phyloP scores from a whole-genome alignment of 2,888 invertebrate genomes.

The Hirtodrosophila alboralis region DNA sequence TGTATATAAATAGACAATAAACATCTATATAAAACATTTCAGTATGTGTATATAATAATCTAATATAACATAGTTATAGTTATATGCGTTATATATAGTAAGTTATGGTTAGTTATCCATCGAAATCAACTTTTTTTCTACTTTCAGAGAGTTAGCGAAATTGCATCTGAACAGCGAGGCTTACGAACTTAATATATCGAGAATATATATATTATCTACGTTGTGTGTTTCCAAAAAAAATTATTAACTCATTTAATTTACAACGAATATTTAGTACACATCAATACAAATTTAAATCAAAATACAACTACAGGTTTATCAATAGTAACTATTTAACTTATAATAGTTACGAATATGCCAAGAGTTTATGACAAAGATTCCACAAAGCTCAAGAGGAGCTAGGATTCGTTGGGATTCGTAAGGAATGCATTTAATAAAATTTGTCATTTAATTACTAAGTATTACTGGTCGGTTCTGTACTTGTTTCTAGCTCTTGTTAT shows the following conservation, averaged over 20 bases:
- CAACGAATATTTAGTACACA: slow-evolving; percentile 26
- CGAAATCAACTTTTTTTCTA: too few relatives aligned
- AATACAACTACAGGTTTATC: slow-evolving; percentile 22
- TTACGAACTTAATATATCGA: neutral
- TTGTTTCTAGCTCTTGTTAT: slow-evolving; percentile 20
- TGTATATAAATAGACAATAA: slow-evolving; percentile 29
- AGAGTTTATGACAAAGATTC: slow-evolving; percentile 27
- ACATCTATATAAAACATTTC: slow-evolving; percentile 17
- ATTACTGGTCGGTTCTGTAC: slow-evolving; percentile 45
- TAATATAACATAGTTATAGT: neutral
- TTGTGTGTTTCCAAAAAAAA: slow-evolving; percentile 18
- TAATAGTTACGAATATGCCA: slow-evolving; percentile 52
- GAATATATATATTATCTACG: slow-evolving; percentile 3
- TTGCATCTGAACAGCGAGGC: slow-evolving; percentile 44
- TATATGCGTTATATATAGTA: slow-evolving; percentile 17
- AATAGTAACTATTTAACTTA: slow-evolving; percentile 31
- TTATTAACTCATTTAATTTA: slow-evolving; percentile 26
- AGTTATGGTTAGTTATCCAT: neutral
- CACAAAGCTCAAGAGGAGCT: slow-evolving; percentile 44
- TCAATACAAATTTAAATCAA: slow-evolving; percentile 16
- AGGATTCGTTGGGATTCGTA: slow-evolving; percentile 53
- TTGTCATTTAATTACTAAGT: slow-evolving; percentile 20
- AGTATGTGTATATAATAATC: too few relatives aligned
- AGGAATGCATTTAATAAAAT: slow-evolving; percentile 52
- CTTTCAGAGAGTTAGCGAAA: too few relatives aligned